Evolutionary conservation across 2,797 vertebrate species (phyloP), one percentile per base, ranked within the genome.

Genomic region (Dermochelys coriacea): DNA sequence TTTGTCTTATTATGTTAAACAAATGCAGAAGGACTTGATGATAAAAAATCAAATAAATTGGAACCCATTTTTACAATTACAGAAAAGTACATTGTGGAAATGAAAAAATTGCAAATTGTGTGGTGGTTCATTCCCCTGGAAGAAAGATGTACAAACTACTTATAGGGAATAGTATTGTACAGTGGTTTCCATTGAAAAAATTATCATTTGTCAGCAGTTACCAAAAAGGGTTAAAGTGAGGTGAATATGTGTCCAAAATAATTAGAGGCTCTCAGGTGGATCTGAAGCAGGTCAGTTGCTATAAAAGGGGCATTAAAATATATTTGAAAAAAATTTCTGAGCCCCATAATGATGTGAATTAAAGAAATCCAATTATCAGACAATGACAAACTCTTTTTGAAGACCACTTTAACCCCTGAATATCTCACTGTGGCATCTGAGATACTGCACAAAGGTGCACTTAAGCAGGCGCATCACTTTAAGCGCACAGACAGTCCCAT

Each of bases 341-440:
- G 95, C 37, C 6, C n/a, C 34, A 23, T 21, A 55, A 49, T 12
- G 37, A 37, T 71, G 68, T 37, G 23, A 41, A 71, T 71, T 41
- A 25, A 37, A 41, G 37, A 71, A 45, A 41, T 74, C 12, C 37
- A 23, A 45, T 84, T 37, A 29, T 1, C 54, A 81, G 9, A 5
- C 52, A 79, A 0, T 1, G 0, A 80, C 87, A 90, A 0, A 9
- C 29, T 0, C 1, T 4, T 34, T 12, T 5, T 34, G 34, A 77
- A 74, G n/a, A 61, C 14, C 1, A 3, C 15, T 80, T 88, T 91
- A 2, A 0, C 12, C 74, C 34, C n/a, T 31, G 31, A 2, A 5
- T 61, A 12, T 78, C 11, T 64, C 2, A 47, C 3, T 54, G 14
- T 54, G 64, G 14, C 12, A 0, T n/a, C 34, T 2, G 51, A 80